Base-by-base conservation (phyloP, 2,888 invertebrate species). In the Scaptomyza caliginosa region DNA sequence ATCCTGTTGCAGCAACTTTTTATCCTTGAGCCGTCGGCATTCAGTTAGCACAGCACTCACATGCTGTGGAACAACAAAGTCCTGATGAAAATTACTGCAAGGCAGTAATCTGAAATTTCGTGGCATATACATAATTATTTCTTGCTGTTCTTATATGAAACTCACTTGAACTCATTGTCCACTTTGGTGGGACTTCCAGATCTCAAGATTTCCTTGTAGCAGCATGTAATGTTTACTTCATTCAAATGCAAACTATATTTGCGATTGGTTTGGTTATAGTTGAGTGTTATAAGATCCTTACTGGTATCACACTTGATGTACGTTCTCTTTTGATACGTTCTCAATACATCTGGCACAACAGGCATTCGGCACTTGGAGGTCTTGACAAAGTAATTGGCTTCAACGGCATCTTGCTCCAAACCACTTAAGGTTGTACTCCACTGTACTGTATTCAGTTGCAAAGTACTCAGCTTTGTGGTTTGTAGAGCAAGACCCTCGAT, bases 301-400 rank as follows among this genome's bases (percentile, higher is more conserved):
- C 71, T 71, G 1, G 50, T 86, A 4, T 91, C 88, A 75, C 94
- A 94, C 0, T 91, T 74, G 43, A 92, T 92, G 58, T 93, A 93
- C 42, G 91, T 90, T 50, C 90, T 90, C 40, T 91, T 92, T 30
- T 92, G 91, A 58, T 93, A 92, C 51, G 92, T 92, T 60, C 90
- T 89, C 62, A 90, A 90, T 5, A 92, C 91, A 66, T 92, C 92
- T 3, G 80, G 50, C 48, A 93, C 92, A 64, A 93, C 93, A 4
- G 93, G 92, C 87, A 95, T 94, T 70, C 92, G 93, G 77, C 95
- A 95, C 75, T 92, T 92, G 10, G 93, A 88, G 67, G 92, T 94
- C 90, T 92, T 84, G 6, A 90, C 89, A 50, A 86, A 84, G 70
- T 82, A 90, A 52, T 88, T 23, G 4, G 34, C n/a, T n/a, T n/a